Evolutionary conservation across 2,888 invertebrate genomes (phyloP), one percentile per base, ranked within the genome.

Genomic region (Cabera pusaria): DNA sequence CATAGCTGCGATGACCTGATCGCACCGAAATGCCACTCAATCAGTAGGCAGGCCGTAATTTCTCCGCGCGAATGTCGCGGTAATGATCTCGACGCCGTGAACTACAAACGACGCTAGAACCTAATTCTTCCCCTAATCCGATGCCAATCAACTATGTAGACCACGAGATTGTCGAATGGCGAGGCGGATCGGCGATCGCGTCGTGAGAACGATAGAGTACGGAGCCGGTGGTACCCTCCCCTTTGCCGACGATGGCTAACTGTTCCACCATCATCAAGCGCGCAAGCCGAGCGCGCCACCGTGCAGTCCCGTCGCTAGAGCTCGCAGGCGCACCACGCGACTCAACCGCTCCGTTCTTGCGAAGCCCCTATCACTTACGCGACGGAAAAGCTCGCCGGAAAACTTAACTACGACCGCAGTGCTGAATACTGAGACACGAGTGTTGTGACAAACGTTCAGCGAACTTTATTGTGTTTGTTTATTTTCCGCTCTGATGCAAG

Each of bases 81-180:
- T 70, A 61, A 69, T 61, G 71, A 74, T 64, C 67, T 68, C 69
- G 65, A 67, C 63, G 61, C 66, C 57, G 58, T 59, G 59, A 68
- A 66, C 67, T 64, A 60, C 59, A 41, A 50, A 52, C 41, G 39
- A 45, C 34, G 37, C 24, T 42, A 58, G 60, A 77, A 64, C 72
- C 79, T 66, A 79, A 81, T 85, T 84, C 71, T 65, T 62, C 60
- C 64, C 72, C 66, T 75, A 80, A 87, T 80, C 80, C 78, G 81
- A 75, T 65, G 70, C 82, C 79, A 86, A 88, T 87, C 86, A 78
- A 68, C 73, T 75, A 85, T 84, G 80, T 87, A 78, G 88, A 84
- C 79, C 83, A 79, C 67, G 69, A 82, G 80, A 85, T 82, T 72
- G 77, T 70, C 75, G 75, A 76, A 75, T 73, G 69, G 75, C 70